Conservation (phyloP, 53 echinoderm and acorn worm genomes). For the Hippasteria phrygiana region DNA sequence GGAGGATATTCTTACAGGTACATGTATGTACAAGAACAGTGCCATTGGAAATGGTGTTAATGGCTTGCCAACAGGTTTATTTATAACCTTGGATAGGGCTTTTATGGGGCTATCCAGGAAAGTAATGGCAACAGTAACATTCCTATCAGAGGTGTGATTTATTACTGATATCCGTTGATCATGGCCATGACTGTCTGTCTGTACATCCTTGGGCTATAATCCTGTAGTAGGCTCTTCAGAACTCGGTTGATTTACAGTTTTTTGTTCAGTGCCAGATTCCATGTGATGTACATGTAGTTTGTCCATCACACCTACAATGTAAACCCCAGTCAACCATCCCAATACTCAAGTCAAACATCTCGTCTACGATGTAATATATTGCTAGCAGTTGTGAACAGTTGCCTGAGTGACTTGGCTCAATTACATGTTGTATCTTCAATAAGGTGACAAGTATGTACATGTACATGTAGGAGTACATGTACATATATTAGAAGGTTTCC, state of each 20-base stretch:
- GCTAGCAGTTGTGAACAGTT: background rate
- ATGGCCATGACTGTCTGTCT: background rate
- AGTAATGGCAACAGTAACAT: background rate
- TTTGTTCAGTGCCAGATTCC: background rate
- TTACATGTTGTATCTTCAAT: no score
- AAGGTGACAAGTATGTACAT: background rate
- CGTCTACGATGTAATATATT: no score
- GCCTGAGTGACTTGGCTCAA: background rate
- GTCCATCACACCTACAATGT: no score
- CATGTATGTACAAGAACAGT: no score
- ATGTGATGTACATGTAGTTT: background rate
- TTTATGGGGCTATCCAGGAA: background rate
- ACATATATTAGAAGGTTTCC: no score
- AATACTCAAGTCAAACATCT: no score
- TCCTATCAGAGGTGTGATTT: background rate
- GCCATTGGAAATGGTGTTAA: no score
- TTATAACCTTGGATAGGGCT: background rate
- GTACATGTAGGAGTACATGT: no score
- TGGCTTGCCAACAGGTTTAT: slow-evolving; percentile 9
- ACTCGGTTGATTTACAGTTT: background rate
- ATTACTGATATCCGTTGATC: background rate
- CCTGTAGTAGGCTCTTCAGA: background rate
- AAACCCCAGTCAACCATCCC: no score
- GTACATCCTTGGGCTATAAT: background rate
- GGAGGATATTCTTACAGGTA: no score